These are phyloP conservation scores for Gymnocephalus cernua DNA, from an alignment of 2,113 vertebrate species.

Conservation along the genomic window DNA sequence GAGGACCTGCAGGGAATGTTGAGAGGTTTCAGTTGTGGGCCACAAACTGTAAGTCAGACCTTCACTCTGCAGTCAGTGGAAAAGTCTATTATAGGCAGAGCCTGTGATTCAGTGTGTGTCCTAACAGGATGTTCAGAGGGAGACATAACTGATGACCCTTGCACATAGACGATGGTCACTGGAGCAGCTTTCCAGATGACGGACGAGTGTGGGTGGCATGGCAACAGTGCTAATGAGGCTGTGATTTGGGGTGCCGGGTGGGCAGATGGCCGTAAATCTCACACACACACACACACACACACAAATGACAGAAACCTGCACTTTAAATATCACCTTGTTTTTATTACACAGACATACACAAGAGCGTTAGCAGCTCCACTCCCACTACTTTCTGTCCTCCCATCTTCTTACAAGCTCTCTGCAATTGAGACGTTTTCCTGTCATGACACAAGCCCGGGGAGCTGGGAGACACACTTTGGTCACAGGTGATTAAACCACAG, in stretches of 20 bases:
- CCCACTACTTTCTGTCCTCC: constrained; percentile 20
- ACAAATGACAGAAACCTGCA: constrained; percentile 54
- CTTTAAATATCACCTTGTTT: constrained; percentile 80
- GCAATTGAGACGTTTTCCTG: constrained; percentile 49
- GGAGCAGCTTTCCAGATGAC: constrained; percentile 70
- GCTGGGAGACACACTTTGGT: constrained; percentile 57
- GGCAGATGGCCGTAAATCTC: constrained; percentile 73
- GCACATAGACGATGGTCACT: constrained; percentile 32
- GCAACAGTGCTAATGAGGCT: constrained; percentile 68
- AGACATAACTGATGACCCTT: constrained; percentile 65
- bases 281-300: constrained; percentile 21
- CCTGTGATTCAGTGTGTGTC: constrained; percentile 34
- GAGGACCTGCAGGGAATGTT: background rate
- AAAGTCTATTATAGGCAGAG: constrained; percentile 28
- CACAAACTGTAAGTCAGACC: background rate
- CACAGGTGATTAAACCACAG: constrained; percentile 69
- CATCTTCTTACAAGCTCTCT: constrained; percentile 17
- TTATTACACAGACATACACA: constrained; percentile 82
- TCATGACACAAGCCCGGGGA: constrained; percentile 18
- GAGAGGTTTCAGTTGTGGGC: background rate
- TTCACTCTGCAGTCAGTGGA: constrained; percentile 16
- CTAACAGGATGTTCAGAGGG: constrained; percentile 56
- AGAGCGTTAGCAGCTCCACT: constrained; percentile 64
- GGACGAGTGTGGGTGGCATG: constrained; percentile 61
- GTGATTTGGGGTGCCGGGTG: constrained; percentile 62